Evolutionary conservation across 2,113 vertebrate genomes (phyloP).

Genomic region (Notechis scutatus): DNA sequence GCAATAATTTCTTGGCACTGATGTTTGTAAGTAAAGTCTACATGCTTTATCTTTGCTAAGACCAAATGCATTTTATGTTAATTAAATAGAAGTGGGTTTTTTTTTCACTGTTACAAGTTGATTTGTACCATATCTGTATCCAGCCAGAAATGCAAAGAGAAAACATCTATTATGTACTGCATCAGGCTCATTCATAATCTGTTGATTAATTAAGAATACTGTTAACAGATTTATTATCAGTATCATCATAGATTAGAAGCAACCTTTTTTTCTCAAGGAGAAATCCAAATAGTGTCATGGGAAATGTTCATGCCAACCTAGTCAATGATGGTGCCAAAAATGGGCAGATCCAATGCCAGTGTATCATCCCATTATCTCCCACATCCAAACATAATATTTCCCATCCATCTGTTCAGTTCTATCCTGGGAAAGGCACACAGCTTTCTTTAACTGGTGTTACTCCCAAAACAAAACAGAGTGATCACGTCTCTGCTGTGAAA

Average conservation of each 20-base stretch:
- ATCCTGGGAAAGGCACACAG: not conserved
- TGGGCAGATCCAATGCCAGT: not conserved
- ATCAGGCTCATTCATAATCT: not conserved
- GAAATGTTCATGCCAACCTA: not conserved
- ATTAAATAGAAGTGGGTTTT: slow-evolving; percentile 11
- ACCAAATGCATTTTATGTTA: slow-evolving; percentile 28
- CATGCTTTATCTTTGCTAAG: slow-evolving; percentile 3
- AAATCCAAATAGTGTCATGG: not conserved
- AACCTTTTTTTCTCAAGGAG: not conserved
- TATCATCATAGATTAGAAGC: not conserved
- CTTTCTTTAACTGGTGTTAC: not conserved
- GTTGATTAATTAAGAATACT: not conserved
- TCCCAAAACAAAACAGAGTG: not conserved
- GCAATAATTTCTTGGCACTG: slow-evolving; percentile 50
- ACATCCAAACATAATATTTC: not conserved
- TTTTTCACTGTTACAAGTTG: slow-evolving; percentile 4
- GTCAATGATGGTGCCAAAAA: not conserved
- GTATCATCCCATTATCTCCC: not conserved
- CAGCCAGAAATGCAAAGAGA: slow-evolving; percentile 21
- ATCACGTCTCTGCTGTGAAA: not conserved
- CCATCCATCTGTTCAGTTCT: not conserved
- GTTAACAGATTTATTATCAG: not conserved
- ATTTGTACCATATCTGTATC: slow-evolving; percentile 38
- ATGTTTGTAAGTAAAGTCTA: slow-evolving; percentile 17
- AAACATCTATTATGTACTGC: not conserved